Conservation (phyloP, 2,113 vertebrate species). For the Oceanites oceanicus region DNA sequence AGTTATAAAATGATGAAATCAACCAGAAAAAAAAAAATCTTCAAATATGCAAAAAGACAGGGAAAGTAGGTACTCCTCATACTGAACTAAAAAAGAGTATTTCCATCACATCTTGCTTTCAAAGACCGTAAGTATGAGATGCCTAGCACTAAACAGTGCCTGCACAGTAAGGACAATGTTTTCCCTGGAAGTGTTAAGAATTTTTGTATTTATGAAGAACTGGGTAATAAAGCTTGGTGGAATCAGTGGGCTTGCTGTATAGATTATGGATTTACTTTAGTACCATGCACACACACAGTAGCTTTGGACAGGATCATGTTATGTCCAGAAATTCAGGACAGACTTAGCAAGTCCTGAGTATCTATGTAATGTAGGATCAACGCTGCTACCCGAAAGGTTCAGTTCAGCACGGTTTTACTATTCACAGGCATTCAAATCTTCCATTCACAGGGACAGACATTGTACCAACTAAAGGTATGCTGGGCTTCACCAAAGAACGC, state of each 20-base stretch:
- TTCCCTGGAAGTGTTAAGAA: background rate
- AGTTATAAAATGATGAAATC: constrained; percentile 4
- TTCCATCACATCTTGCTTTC: constrained; percentile 7
- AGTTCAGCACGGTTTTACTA: background rate
- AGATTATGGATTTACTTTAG: background rate
- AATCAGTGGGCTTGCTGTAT: background rate
- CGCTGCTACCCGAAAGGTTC: background rate
- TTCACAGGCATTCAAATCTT: background rate
- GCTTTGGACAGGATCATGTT: background rate
- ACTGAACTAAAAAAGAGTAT: background rate
- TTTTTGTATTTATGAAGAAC: background rate
- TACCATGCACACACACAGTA: background rate
- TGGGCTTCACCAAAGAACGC: background rate
- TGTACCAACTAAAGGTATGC: background rate
- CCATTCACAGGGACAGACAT: background rate
- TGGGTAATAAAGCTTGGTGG: background rate
- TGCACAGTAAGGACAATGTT: background rate
- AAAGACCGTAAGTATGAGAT: background rate
- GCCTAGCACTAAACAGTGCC: background rate
- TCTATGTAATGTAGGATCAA: background rate
- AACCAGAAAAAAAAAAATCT: background rate
- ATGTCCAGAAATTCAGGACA: background rate
- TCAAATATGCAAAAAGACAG: background rate
- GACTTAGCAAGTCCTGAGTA: background rate
- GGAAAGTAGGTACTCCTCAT: background rate